Percentiles rank a stretch among this genome's conserved stretches.
phyloP scores from a whole-genome alignment of 2,888 invertebrate genomes.

The Raillietiella orientalis region DNA sequence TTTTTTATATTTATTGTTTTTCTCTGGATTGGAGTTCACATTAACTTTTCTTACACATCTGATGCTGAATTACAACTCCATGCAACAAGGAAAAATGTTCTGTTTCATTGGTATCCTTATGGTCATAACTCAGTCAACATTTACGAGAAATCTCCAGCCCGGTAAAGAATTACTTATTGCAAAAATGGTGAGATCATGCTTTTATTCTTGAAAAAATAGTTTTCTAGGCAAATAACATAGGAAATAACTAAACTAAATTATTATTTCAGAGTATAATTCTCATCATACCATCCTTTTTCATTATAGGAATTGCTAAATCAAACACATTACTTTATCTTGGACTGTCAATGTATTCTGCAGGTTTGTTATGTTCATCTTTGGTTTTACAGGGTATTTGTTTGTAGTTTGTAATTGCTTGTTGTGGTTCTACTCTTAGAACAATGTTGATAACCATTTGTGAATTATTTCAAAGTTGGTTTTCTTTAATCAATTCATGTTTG shows the following conservation, averaged over 20 bases:
- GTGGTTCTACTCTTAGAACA: too few relatives aligned
- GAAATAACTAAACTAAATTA: too few relatives aligned
- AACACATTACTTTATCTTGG: slow-evolving; percentile 34
- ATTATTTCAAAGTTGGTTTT: too few relatives aligned
- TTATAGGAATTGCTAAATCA: slow-evolving; percentile 36
- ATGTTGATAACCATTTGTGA: too few relatives aligned
- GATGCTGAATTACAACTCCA: slow-evolving; percentile 56
- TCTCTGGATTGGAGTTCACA: slow-evolving; percentile 89
- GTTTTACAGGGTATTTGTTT: too few relatives aligned
- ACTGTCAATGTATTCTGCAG: slow-evolving; percentile 54
- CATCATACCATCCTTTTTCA: slow-evolving; percentile 53
- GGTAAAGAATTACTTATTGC: slow-evolving; percentile 35
- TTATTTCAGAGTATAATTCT: slow-evolving; percentile 30
- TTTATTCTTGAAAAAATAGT: slow-evolving; percentile 3
- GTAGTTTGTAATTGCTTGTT: too few relatives aligned
- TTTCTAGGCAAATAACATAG: too few relatives aligned
- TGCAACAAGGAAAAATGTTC: slow-evolving; percentile 96
- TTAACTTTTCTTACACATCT: slow-evolving; percentile 84
- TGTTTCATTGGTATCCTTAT: slow-evolving; percentile 68
- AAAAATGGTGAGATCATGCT: slow-evolving; percentile 16
- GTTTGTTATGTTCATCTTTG: slow-evolving; percentile 39
- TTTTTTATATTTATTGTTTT: slow-evolving; percentile 70
- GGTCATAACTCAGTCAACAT: slow-evolving; percentile 64
- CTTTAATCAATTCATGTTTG: too few relatives aligned
- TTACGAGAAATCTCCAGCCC: slow-evolving; percentile 41